Conservation (phyloP, 2,888 invertebrate genomes). For the Dasysyrphus albostriatus region DNA sequence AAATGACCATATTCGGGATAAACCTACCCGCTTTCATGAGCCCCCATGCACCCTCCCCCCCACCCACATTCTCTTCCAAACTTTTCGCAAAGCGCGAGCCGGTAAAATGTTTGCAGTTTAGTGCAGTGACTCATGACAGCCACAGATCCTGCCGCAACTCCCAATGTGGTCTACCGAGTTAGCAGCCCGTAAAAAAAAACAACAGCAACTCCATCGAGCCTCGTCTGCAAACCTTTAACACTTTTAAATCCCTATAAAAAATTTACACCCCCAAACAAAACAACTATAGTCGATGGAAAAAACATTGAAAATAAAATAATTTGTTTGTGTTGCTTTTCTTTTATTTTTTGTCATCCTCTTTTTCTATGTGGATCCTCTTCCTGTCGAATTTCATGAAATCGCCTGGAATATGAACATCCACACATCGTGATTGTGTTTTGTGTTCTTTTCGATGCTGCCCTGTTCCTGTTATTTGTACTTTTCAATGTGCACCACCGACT, state of each 20-base stretch:
- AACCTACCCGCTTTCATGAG: neutral
- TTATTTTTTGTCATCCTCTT: constrained; percentile 32
- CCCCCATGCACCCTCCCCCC: neutral
- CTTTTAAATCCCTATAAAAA: constrained; percentile 75
- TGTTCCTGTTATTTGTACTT: constrained; percentile 48
- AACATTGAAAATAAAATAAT: constrained; percentile 75
- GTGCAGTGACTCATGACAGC: constrained; percentile 73
- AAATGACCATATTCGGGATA: constrained; percentile 65
- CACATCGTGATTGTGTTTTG: constrained; percentile 38
- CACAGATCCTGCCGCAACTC: constrained; percentile 60
- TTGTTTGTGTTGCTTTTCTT: constrained; percentile 69
- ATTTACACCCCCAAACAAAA: constrained; percentile 65
- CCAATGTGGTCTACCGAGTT: constrained; percentile 69
- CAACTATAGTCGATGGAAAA: constrained; percentile 58
- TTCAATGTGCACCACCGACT: constrained; percentile 23
- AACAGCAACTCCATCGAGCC: constrained; percentile 15
- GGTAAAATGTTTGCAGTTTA: constrained; percentile 66
- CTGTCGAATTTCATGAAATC: constrained; percentile 71
- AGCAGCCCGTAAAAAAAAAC: constrained; percentile 45
- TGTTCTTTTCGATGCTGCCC: constrained; percentile 39
- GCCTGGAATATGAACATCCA: constrained; percentile 59
- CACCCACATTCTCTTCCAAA: no score
- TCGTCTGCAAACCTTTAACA: constrained; percentile 52
- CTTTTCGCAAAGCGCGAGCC: constrained; percentile 4
- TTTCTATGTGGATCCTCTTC: constrained; percentile 44